A percentile compares a stretch with the other conserved stretches of the same genome.
Evolutionary conservation across 2,113 vertebrate species (phyloP).

Genomic region (Nansenia antarctica): DNA sequence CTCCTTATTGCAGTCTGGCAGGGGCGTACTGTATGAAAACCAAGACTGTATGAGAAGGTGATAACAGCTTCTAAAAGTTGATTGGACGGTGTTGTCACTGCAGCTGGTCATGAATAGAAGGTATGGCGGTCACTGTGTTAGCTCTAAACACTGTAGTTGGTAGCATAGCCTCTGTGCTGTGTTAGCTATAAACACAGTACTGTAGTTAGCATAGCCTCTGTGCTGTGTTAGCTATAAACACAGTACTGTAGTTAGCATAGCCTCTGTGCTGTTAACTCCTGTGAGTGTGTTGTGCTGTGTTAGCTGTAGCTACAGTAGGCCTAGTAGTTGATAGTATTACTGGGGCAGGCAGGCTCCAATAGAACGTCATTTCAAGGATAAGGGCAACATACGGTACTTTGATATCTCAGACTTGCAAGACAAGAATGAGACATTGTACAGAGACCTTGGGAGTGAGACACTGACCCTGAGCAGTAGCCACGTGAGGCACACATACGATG

Average conservation of each 20-base stretch:
- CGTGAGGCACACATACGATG: background rate
- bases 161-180: background rate
- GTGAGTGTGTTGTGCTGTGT: no score
- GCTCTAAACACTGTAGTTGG: constrained; percentile 10
- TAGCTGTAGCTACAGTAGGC: background rate
- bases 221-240: no score
- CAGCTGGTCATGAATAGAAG: no score
- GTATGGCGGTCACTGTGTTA: background rate
- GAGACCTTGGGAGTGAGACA: background rate
- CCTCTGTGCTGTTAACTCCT: no score
- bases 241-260: no score
- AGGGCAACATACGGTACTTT: background rate
- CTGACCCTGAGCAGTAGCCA: background rate
- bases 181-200: no score
- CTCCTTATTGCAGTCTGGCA: constrained; percentile 10
- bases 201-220: no score
- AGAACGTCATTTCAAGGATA: background rate
- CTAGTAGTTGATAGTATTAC: background rate
- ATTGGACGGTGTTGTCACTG: constrained; percentile 2
- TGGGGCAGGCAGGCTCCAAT: background rate
- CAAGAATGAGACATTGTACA: background rate
- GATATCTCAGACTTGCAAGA: no score
- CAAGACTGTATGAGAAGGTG: constrained; percentile 43
- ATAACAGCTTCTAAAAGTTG: constrained; percentile 40
- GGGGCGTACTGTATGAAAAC: constrained; percentile 1